phyloP scores from a whole-genome alignment of 2,888 invertebrate genomes.

The Omphaloscelis lunosa region DNA sequence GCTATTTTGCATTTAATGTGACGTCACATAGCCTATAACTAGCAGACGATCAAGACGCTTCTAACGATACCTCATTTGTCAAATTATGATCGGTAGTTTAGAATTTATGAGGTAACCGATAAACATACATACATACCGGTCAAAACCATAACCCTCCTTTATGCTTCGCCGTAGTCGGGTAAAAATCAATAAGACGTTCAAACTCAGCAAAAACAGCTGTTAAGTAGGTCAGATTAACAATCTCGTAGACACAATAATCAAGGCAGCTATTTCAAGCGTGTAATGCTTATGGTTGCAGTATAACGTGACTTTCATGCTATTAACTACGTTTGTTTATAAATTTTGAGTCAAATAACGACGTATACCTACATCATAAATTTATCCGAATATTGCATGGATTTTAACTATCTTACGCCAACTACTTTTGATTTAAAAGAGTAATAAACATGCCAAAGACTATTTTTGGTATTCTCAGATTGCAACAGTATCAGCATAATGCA shows the following conservation, averaged over 20 bases:
- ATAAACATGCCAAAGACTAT: too few species aligned
- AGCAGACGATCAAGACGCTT: too few species aligned
- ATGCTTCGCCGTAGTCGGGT: too few species aligned
- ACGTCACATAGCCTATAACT: too few species aligned
- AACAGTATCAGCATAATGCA: neutral
- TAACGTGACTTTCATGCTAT: neutral
- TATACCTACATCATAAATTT: neutral
- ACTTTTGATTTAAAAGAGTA: too few species aligned
- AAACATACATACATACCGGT: too few species aligned
- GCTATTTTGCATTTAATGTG: too few species aligned
- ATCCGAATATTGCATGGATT: neutral
- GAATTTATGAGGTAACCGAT: too few species aligned
- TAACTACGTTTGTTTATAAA: constrained; percentile 3
- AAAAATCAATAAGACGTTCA: neutral
- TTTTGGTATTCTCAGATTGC: neutral
- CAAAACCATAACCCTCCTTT: too few species aligned
- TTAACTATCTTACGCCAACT: neutral
- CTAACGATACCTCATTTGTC: too few species aligned
- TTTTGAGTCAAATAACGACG: neutral
- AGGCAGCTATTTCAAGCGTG: constrained; percentile 14
- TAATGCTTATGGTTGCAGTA: neutral
- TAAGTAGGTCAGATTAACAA: constrained; percentile 19
- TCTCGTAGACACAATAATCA: constrained; percentile 13
- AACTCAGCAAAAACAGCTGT: neutral
- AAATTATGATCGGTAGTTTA: too few species aligned